A percentile compares a stretch with the other conserved stretches of the same genome.
Conservation (phyloP, 2,888 invertebrate genomes). For the Ariolimax columbianus region DNA sequence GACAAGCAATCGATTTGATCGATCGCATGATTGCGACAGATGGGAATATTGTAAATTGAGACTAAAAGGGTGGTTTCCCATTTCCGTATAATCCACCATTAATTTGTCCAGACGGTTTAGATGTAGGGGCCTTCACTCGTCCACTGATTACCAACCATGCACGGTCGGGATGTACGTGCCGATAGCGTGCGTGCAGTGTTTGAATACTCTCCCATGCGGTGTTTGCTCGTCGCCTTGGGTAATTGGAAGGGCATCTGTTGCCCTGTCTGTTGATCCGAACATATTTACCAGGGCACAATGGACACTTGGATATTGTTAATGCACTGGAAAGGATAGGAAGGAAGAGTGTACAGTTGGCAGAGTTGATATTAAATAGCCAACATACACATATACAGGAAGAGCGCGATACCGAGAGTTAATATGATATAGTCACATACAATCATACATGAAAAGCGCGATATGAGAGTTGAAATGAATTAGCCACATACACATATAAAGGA, state of each 20-base stretch:
- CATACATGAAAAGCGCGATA: no score
- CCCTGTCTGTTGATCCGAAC: constrained; percentile 14
- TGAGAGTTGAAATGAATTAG: no score
- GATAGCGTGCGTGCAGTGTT: not conserved
- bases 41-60: not conserved
- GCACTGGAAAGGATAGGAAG: no score
- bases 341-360: no score
- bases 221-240: not conserved
- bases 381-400: no score
- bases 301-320: not conserved
- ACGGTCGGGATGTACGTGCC: constrained; percentile 13
- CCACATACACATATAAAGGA: no score
- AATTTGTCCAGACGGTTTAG: not conserved
- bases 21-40: constrained; percentile 29
- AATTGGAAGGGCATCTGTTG: constrained; percentile 33
- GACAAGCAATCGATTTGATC: not conserved
- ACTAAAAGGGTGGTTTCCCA: not conserved
- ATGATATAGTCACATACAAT: no score
- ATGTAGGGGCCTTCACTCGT: not conserved
- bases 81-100: constrained; percentile 1
- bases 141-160: constrained; percentile 18
- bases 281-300: not conserved
- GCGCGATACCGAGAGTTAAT: no score
- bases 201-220: constrained; percentile 11
- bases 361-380: no score